Evolutionary conservation across 2,888 invertebrate genomes (phyloP).

Genomic region (Cylindroiulus punctatus): DNA sequence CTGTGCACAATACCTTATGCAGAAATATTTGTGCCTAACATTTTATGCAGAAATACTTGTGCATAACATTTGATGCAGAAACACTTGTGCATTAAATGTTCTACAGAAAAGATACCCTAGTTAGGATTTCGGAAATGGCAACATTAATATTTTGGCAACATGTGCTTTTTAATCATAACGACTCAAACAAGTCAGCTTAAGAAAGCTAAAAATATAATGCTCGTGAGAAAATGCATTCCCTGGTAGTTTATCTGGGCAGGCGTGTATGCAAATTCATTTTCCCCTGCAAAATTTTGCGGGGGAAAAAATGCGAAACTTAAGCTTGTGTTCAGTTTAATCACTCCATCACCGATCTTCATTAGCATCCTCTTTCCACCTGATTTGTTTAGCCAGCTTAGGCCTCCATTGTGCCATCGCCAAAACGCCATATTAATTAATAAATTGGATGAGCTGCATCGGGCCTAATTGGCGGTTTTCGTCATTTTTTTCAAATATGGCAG

Average conservation of each 20-base stretch:
- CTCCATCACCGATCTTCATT: slow-evolving; percentile 11
- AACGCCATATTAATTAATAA: slow-evolving; percentile 31
- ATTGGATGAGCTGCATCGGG: slow-evolving; percentile 20
- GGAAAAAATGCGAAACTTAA: background rate
- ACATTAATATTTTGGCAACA: no score
- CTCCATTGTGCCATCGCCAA: slow-evolving; percentile 15
- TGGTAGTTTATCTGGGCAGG: background rate
- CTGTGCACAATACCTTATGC: no score
- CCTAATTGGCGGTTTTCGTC: slow-evolving; percentile 15
- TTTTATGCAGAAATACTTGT: no score
- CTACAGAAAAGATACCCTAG: no score
- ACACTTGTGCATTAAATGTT: no score
- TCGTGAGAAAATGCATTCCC: no score
- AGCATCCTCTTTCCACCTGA: slow-evolving; percentile 16
- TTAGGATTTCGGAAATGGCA: no score
- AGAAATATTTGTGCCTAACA: no score
- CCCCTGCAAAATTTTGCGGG: background rate
- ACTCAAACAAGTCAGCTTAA: background rate
- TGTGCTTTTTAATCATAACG: no score
- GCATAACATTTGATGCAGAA: no score
- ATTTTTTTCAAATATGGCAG: background rate
- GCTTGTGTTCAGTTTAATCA: background rate
- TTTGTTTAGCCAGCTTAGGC: slow-evolving; percentile 38
- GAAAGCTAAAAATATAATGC: no score
- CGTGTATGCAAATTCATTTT: background rate